phyloP scores from a whole-genome alignment of 2,113 vertebrate genomes.

The Pelecanoides urinatrix region DNA sequence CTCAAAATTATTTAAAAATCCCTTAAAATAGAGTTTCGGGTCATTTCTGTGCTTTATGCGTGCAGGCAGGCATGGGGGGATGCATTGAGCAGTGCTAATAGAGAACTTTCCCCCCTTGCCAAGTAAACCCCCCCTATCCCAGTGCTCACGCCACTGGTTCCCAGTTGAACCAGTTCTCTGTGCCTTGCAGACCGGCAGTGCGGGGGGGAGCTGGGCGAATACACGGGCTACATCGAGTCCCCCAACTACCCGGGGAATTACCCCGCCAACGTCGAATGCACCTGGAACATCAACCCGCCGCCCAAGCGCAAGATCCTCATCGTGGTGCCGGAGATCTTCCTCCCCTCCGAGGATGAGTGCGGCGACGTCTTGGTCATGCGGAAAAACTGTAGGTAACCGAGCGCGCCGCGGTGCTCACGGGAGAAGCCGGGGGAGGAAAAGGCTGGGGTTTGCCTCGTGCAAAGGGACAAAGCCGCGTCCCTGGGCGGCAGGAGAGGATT shows the following conservation, averaged over 20 bases:
- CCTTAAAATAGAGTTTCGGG: neutral
- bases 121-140: neutral
- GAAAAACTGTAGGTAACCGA: constrained; percentile 92
- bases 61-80: neutral
- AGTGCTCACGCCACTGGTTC: neutral
- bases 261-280: constrained; percentile 92
- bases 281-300: constrained; percentile 98
- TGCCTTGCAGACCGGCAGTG: constrained; percentile 87
- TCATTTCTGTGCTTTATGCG: neutral
- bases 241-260: constrained; percentile 98
- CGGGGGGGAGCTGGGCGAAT: constrained; percentile 94
- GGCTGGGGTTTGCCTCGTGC: neutral
- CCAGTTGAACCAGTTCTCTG: neutral
- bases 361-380: constrained; percentile 98
- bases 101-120: neutral
- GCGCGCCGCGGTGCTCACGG: neutral
- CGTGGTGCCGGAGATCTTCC: constrained; percentile 97
- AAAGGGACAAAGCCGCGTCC: fast-evolving
- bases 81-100: neutral
- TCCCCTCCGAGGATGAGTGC: constrained; percentile 96
- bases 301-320: constrained; percentile 98
- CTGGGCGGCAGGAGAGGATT: fast-evolving
- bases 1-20: neutral
- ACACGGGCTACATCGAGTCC: constrained; percentile 97
- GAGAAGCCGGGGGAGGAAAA: neutral